Evolutionary conservation across 2,888 invertebrate species (phyloP).

Genomic region (Scrobipalpa costella): DNA sequence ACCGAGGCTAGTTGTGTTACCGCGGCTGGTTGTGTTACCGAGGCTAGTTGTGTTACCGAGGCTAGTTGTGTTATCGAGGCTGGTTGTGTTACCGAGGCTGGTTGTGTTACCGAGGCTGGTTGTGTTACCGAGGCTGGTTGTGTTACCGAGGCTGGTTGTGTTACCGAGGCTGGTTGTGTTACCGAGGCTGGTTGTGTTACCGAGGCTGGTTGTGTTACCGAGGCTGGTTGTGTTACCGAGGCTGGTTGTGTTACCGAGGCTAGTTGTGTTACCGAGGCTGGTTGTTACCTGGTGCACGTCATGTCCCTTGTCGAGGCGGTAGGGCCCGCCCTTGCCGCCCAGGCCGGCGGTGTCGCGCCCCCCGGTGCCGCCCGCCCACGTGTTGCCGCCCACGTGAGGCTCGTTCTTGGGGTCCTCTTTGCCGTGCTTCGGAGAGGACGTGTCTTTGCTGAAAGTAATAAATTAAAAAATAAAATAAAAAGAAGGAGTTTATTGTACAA

Average conservation of each 20-base stretch:
- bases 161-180: too few relatives aligned
- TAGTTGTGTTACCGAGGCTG: constrained; percentile 27
- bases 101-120: too few relatives aligned
- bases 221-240: constrained; percentile 30
- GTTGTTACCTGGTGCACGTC: constrained; percentile 91
- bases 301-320: constrained; percentile 95
- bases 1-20: too few relatives aligned
- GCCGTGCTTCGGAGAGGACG: constrained; percentile 93
- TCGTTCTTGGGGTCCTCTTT: constrained; percentile 94
- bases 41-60: too few relatives aligned
- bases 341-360: constrained; percentile 97
- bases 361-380: constrained; percentile 97
- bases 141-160: too few relatives aligned
- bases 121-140: too few relatives aligned
- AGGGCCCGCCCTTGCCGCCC: constrained; percentile 98
- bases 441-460: constrained; percentile 71
- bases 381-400: constrained; percentile 98
- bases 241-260: too few relatives aligned
- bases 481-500: not conserved
- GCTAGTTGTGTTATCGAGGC: too few relatives aligned
- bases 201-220: too few relatives aligned
- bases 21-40: too few relatives aligned
- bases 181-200: too few relatives aligned
- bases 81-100: too few relatives aligned
- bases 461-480: not conserved